Evolutionary conservation across 2,888 invertebrate species (phyloP), one percentile per base, ranked within the genome.

Genomic region (Sepioteuthis lessoniana): DNA sequence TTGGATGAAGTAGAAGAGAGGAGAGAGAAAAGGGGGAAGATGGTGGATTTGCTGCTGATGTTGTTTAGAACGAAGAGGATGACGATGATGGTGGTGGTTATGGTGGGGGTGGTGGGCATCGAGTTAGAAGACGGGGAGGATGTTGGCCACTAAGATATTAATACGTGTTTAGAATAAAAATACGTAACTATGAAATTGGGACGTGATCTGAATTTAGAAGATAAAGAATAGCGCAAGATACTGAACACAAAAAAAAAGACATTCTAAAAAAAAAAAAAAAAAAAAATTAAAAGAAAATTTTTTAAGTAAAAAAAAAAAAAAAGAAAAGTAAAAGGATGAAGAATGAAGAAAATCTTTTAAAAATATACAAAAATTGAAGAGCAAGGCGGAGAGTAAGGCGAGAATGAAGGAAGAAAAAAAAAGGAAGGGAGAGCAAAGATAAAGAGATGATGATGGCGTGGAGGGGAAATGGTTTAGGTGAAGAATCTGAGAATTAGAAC

Each of bases 131-230:
- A n/a, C 10, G n/a, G 76, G 76, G 76, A 76, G 76, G 76, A n/a
- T 76, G n/a, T 76, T 76, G 76, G 76, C 76, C 76, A 76, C n/a
- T 76, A 76, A n/a, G 76, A 76, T 76, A 76, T 76, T 76, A 76
- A 76, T 76, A 76, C 76, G 76, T 76, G 76, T 76, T 76, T 76
- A 76, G 76, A 76, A 76, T 76, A 25, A 76, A 76, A 76, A 76
- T 76, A 76, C 76, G 76, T 76, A 76, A 76, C 76, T 76, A 76
- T 76, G n/a, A 76, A 76, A 76, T 76, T n/a, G n/a, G 76, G n/a
- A 35, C 76, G 76, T 76, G 76, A 76, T 76, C 10, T 7, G 76
- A 76, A 76, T 76, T 76, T 76, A 13, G 13, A 76, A 35, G n/a
- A n/a, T 10, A 13, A 35, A 16, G 16, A 76, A 76, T n/a, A 76